Base-by-base conservation (phyloP, 2,797 vertebrate species). In the Nannoperca australis region DNA sequence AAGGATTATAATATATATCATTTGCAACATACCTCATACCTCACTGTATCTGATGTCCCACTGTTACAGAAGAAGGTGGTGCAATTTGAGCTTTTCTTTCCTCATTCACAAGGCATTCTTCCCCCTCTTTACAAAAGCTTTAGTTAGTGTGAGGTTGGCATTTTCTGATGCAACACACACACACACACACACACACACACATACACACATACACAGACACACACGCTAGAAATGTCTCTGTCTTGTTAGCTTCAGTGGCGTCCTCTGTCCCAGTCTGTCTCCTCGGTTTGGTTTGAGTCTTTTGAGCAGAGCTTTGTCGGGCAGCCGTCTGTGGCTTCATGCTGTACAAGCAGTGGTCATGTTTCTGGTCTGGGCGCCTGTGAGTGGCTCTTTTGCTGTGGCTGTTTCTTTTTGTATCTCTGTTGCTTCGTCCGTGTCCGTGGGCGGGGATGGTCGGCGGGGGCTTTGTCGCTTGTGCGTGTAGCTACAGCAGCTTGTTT, bases 201-300 rank as follows among this genome's bases (percentile, higher is more conserved):
- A 36, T 7, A 9, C 36, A 36, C 36, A 36, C 36, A 32, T 3
- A 32, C 32, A 32, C 32, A 32, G 6, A 34, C 34, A 34, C 34
- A 34, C 34, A 54, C 0, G 42, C 24, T 69, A 64, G 36, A 54
- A 59, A 34, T 72, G 66, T 85, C 40, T 72, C 40, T 73, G 82
- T 87, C 59, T 68, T 61, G 73, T 83, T 69, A 34, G 62, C 55
- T 62, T 40, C 38, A 67, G 70, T 79, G 70, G 34, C 5, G 53
- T 83, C 82, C 12, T 81, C 42, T 87, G 78, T 90, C 86, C 66
- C 50, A 36, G 60, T 89, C 67, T 84, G 82, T 91, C 72, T 87
- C 62, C 55, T 82, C 30, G 51, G 83, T 75, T 82, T 73, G 62
- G 65, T 78, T 63, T 84, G 51, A 61, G 61, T 70, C 73, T 68